Base-by-base conservation (phyloP, 92 coral and sea anemone genomes). In the Bergia sp. region DNA sequence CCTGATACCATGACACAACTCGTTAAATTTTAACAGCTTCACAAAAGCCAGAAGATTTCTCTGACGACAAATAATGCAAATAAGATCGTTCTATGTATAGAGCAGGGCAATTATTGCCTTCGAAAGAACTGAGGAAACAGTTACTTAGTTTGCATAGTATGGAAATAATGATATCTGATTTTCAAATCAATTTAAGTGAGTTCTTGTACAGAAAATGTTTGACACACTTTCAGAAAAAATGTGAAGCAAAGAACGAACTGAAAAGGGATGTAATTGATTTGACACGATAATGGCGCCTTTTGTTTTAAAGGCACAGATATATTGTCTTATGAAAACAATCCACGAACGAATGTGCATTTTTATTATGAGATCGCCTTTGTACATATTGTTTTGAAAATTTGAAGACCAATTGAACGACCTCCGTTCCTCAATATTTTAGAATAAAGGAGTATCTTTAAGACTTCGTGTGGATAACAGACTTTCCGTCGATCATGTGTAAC, bases 1-100 rank as follows among this genome's bases (percentile, higher is more conserved):
- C 12, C 80, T n/a, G 93, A 89, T 89, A 86, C 89, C 67, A 88
- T 84, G 86, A 89, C 37, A 91, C 41, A 71, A 75, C 78, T 85
- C 71, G 80, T 55, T 82, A 83, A 88, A 91, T 87, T 83, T 29
- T 50, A 79, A 79, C 7, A 36, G 37, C 21, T 50, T 36, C 42
- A 79, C 83, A 79, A 49, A 79, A 79, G 83, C 43, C 11, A 29
- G 29, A 74, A 18, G 39, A 50, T 11, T 16, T 76, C 41, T 39
- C 47, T 76, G 80, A 39, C 50, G 18, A 76, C 15, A n/a, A 76
- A 57, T 69, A 49, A 79, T 36, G 44, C 40, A 49, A 36, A 79
- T 49, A 79, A 79, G 83, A 49, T 36, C 0, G 42, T 23, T 13
- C 21, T 29, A 15, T 15, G n/a, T 18, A 49, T 79, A 6, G 20